These are phyloP conservation scores for Drosophila miranda DNA, from an alignment of 1,140 invertebrate genomes.

Conservation along the genomic window DNA sequence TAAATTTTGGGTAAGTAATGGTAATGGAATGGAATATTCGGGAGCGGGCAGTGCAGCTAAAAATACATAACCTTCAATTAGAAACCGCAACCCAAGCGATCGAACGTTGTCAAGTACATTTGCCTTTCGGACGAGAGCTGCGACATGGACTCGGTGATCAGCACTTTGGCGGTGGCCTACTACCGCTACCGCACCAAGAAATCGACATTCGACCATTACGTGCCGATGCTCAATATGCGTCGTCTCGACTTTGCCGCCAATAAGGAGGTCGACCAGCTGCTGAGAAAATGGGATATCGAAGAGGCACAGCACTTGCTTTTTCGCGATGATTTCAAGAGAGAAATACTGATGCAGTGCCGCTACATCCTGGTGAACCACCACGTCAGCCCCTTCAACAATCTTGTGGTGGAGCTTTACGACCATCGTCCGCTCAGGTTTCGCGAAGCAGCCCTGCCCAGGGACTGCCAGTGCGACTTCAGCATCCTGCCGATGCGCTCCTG, in stretches of 20 bases:
- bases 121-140: conserved; percentile 88
- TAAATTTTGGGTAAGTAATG: too few species aligned
- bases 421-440: conserved; percentile 85
- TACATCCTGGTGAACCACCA: conserved; percentile 91
- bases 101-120: conserved; percentile 64
- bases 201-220: conserved; percentile 7
- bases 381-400: conserved; percentile 82
- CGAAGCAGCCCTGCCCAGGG: conserved; percentile 77
- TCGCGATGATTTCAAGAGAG: conserved; percentile 85
- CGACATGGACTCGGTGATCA: conserved; percentile 88
- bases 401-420: conserved; percentile 88
- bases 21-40: too few species aligned
- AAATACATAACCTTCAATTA: neutral
- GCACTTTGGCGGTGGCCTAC: conserved; percentile 38
- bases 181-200: conserved; percentile 53
- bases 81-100: neutral
- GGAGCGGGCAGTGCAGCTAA: too few species aligned
- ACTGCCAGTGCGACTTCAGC: conserved; percentile 65
- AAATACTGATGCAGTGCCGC: conserved; percentile 79
- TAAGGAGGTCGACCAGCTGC: conserved; percentile 86
- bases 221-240: conserved; percentile 87
- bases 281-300: conserved; percentile 83
- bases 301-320: conserved; percentile 81
- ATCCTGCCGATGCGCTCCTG: conserved; percentile 88
- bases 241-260: conserved; percentile 85